Evolutionary conservation across 2,888 invertebrate genomes (phyloP).

Genomic region (Osmoderma eremita): DNA sequence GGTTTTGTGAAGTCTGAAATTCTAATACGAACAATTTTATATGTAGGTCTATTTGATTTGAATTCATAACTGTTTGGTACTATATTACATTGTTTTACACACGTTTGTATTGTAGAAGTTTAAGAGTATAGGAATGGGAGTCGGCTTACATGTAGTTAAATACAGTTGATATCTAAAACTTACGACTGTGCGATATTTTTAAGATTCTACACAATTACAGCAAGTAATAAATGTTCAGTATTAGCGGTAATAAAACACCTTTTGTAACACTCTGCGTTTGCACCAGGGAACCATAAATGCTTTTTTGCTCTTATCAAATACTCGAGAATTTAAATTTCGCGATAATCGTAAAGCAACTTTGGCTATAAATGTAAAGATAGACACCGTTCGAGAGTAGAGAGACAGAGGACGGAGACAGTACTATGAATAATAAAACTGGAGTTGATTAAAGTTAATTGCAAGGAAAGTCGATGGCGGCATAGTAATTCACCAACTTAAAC

Average conservation of each 20-base stretch:
- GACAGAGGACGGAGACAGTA: constrained; percentile 41
- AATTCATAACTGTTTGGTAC: too few relatives aligned
- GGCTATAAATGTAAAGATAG: constrained; percentile 40
- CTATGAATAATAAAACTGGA: constrained; percentile 49
- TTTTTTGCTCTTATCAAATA: constrained; percentile 29
- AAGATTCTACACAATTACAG: neutral
- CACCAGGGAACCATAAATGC: constrained; percentile 21
- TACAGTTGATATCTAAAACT: too few relatives aligned
- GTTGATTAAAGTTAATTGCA: constrained; percentile 40
- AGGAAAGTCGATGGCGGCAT: constrained; percentile 18
- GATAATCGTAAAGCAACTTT: constrained; percentile 49
- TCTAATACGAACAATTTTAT: too few relatives aligned
- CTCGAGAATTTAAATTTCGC: constrained; percentile 44
- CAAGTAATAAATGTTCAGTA: constrained; percentile 10
- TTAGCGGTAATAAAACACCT: constrained; percentile 9
- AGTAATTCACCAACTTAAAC: constrained; percentile 10
- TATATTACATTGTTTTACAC: too few relatives aligned
- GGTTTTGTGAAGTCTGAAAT: too few relatives aligned
- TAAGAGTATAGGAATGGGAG: too few relatives aligned
- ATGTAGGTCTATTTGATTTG: too few relatives aligned
- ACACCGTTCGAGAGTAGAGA: neutral
- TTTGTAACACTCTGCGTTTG: neutral
- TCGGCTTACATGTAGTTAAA: too few relatives aligned
- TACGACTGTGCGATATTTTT: too few relatives aligned
- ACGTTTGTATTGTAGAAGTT: too few relatives aligned